These are phyloP conservation scores for Phaedon cochleariae DNA, from an alignment of 2,888 invertebrate species.

Conservation along the genomic window DNA sequence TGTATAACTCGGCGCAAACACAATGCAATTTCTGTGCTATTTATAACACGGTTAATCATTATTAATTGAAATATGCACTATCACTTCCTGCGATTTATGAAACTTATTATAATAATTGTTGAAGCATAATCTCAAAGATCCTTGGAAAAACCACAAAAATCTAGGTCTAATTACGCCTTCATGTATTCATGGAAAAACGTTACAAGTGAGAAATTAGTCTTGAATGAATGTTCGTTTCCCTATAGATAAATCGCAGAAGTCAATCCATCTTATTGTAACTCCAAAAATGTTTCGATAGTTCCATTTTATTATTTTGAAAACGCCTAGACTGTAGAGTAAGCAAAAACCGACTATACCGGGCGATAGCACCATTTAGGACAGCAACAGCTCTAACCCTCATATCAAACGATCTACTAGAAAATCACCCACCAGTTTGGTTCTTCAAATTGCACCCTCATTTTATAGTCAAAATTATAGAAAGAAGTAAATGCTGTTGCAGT, in stretches of 20 bases:
- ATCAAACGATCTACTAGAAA: too few species aligned
- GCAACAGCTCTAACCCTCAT: too few species aligned
- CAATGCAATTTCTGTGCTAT: not conserved
- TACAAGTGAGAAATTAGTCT: not conserved
- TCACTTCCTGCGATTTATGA: conserved; percentile 39
- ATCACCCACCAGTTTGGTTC: too few species aligned
- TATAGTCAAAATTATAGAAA: too few species aligned
- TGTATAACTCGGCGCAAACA: conserved; percentile 39
- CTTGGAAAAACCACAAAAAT: conserved; percentile 19
- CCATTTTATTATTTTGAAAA: too few species aligned
- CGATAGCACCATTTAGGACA: too few species aligned
- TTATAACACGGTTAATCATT: conserved; percentile 19
- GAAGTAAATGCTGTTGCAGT: not conserved
- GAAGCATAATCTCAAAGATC: conserved; percentile 17
- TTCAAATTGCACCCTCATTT: too few species aligned
- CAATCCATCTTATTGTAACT: not conserved
- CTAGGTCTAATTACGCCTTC: conserved; percentile 4
- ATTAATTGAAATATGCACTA: conserved; percentile 27
- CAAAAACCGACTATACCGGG: too few species aligned
- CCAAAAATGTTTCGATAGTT: too few species aligned
- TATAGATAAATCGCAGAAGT: not conserved
- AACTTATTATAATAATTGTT: conserved; percentile 31
- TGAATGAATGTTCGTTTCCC: not conserved
- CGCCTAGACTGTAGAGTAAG: too few species aligned
- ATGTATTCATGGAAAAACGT: conserved; percentile 17